Evolutionary conservation across 2,797 vertebrate species (phyloP).

Genomic region (Myoxocephalus aenaeus): DNA sequence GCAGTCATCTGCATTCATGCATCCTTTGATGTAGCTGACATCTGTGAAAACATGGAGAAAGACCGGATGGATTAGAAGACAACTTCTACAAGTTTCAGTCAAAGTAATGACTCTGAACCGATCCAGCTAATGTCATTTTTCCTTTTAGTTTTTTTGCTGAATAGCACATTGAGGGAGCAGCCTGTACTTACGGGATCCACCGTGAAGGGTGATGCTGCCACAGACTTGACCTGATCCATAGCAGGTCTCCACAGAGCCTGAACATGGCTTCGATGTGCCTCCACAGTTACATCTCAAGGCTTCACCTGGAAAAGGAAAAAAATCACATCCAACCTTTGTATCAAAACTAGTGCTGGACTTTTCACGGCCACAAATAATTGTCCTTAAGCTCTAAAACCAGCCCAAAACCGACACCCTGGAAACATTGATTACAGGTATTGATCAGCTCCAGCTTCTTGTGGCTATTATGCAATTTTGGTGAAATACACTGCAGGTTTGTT

Average conservation of each 20-base stretch:
- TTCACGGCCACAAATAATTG: not conserved
- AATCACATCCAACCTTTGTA: not conserved
- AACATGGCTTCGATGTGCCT: not conserved
- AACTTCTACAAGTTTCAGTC: not conserved
- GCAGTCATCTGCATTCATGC: not conserved
- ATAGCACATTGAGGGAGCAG: not conserved
- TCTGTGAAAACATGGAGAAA: not conserved
- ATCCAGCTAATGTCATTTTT: not conserved
- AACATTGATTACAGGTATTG: too few species aligned
- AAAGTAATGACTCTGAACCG: not conserved
- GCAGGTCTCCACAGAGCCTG: conserved; percentile 17
- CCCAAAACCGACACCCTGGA: not conserved
- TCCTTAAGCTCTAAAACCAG: not conserved
- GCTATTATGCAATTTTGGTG: too few species aligned
- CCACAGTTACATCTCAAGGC: conserved; percentile 41
- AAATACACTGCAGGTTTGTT: not conserved
- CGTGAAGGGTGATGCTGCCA: not conserved
- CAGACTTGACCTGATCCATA: not conserved
- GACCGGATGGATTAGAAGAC: not conserved
- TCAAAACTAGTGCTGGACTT: not conserved
- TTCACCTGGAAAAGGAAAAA: conserved; percentile 23
- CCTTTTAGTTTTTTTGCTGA: not conserved
- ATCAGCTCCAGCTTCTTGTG: not conserved
- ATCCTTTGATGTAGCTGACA: not conserved
- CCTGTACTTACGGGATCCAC: not conserved